These are phyloP conservation scores for Hydrozoanthus gracilis DNA, from an alignment of 92 coral and sea anemone genomes.

Conservation along the genomic window DNA sequence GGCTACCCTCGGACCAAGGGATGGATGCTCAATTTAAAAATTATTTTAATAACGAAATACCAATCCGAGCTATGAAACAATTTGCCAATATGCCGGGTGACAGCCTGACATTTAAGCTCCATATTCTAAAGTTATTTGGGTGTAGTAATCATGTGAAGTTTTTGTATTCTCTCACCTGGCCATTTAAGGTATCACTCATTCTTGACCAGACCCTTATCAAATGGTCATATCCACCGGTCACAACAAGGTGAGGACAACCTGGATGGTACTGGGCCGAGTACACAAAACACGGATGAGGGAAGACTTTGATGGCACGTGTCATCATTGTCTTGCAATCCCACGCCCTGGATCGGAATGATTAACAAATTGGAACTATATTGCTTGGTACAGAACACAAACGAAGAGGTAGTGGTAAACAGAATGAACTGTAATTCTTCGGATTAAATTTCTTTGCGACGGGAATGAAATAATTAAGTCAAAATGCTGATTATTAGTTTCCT, in stretches of 20 bases:
- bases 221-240: constrained; percentile 97
- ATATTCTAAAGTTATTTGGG: too few relatives aligned
- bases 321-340: constrained; percentile 89
- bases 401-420: background rate
- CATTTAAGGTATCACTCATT: constrained; percentile 83
- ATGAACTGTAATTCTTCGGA: background rate
- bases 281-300: constrained; percentile 98
- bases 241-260: constrained; percentile 72
- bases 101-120: too few relatives aligned
- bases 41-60: too few relatives aligned
- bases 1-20: too few relatives aligned
- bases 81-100: too few relatives aligned
- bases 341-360: constrained; percentile 52
- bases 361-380: background rate
- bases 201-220: constrained; percentile 95
- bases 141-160: too few relatives aligned
- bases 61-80: too few relatives aligned
- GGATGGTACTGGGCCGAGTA: constrained; percentile 97
- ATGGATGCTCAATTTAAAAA: too few relatives aligned
- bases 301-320: constrained; percentile 79
- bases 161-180: constrained; percentile 70
- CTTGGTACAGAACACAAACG: too few relatives aligned
- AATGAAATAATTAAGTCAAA: background rate
- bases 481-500: background rate
- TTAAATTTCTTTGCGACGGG: background rate